Base-by-base conservation (phyloP, 2,797 vertebrate species). In the Threskiornis aethiopicus region DNA sequence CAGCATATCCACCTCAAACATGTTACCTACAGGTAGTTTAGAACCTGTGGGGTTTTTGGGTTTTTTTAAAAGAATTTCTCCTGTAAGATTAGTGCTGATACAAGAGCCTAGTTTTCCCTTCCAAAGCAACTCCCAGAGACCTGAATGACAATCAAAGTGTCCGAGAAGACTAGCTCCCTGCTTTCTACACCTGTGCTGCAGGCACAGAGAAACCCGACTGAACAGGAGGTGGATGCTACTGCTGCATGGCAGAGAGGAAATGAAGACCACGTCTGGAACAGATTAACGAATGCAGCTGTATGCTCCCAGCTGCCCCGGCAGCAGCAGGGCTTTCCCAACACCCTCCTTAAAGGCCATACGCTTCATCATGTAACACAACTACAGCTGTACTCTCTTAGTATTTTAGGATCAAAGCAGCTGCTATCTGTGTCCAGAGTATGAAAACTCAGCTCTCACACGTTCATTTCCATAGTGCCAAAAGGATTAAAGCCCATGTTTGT, bases 371-470 rank as follows among this genome's bases (percentile, higher is more conserved):
- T 35, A n/a, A 44, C 1, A 1, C 51, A 76, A 17, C 37, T 19
- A 18, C 35, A 78, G 35, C 82, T 4, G 0, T 39, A 39, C 35
- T 3, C 39, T 25, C 35, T 4, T 6, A 2, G 4, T 12, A 9
- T 39, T 42, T 21, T 8, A 66, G 76, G 29, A 69, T 91, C 37
- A 91, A 89, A 90, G 33, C 61, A 54, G 16, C 75, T 47, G 58
- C 31, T 71, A 4, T 29, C 58, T 61, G 17, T 26, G 46, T 69
- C 65, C 4, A 0, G 28, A 55, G 25, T 13, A 49, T 7, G 15
- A 76, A 58, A 76, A 37, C 39, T 65, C 76, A 28, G 54, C 73
- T 46, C 70, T 87, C 72, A 47, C 19, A 3, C 3, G 10, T 26
- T 94, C 39, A 7, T 52, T 72, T 59, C 26, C 64, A 33, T 20